These are phyloP conservation scores for Ammodytes marinus DNA, from an alignment of 2,113 vertebrate species.

Conservation along the genomic window DNA sequence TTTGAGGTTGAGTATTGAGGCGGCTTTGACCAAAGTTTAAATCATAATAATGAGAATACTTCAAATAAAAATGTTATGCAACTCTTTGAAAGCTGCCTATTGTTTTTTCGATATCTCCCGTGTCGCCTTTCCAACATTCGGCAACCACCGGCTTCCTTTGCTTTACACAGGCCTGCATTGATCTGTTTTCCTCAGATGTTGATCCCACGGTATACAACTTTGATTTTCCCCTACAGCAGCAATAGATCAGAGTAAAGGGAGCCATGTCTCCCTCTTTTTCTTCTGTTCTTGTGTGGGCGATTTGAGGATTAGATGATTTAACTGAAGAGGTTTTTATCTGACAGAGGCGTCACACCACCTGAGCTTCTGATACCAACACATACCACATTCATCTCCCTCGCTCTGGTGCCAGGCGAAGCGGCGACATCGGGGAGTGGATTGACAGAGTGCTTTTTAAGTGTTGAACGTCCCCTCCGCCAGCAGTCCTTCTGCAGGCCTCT, in stretches of 20 bases:
- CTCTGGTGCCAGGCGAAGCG: slow-evolving; percentile 9
- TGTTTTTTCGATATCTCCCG: slow-evolving; percentile 15
- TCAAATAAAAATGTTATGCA: fast-evolving
- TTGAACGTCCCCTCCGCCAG: slow-evolving; percentile 23
- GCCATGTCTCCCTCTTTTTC: slow-evolving; percentile 13
- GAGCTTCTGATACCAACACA: slow-evolving; percentile 29
- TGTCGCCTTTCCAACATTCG: slow-evolving; percentile 26
- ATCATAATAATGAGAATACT: slow-evolving; percentile 1
- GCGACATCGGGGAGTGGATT: slow-evolving; percentile 26
- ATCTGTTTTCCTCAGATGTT: slow-evolving; percentile 63
- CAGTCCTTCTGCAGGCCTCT: slow-evolving; percentile 12
- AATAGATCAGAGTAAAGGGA: slow-evolving; percentile 45
- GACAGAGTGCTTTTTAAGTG: slow-evolving; percentile 43
- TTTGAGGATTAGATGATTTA: slow-evolving; percentile 43
- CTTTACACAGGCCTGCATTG: slow-evolving; percentile 46
- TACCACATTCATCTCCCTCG: slow-evolving; percentile 23
- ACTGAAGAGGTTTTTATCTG: slow-evolving; percentile 38
- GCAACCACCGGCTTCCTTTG: slow-evolving; percentile 30
- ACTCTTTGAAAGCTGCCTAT: slow-evolving; percentile 36
- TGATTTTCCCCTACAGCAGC: slow-evolving; percentile 45
- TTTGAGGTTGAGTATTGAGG: background rate
- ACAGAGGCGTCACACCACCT: slow-evolving; percentile 26
- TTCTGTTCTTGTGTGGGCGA: slow-evolving; percentile 10
- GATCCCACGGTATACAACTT: slow-evolving; percentile 57
- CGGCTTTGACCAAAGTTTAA: background rate